These are phyloP conservation scores for Trichomalopsis sarcophagae DNA, from an alignment of 1,140 invertebrate genomes.

Conservation along the genomic window DNA sequence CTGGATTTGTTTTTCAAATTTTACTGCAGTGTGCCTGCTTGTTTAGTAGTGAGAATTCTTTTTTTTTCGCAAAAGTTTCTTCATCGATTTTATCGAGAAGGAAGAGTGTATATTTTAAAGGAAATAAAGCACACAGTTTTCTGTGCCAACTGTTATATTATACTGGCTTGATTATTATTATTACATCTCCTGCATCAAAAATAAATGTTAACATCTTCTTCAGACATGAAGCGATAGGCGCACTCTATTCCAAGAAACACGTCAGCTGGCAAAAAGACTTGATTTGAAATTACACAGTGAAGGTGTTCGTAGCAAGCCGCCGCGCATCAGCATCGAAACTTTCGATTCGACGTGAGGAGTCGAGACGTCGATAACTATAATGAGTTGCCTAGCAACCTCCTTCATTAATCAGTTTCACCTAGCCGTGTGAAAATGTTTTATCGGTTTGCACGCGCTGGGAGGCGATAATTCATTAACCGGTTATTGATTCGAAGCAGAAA, in stretches of 20 bases:
- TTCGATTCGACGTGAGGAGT: background rate
- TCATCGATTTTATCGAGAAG: too few species aligned
- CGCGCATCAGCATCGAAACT: background rate
- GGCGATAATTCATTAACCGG: slow-evolving; percentile 6
- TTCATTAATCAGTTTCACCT: background rate
- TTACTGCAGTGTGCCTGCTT: background rate
- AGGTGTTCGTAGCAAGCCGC: too few species aligned
- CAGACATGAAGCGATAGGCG: too few species aligned
- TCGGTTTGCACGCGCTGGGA: background rate
- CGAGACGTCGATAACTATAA: background rate
- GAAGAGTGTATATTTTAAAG: background rate
- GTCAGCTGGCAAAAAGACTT: background rate
- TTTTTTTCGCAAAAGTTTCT: background rate
- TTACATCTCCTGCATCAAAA: too few species aligned
- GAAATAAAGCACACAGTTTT: background rate
- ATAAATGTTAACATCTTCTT: too few species aligned
- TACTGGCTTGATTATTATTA: too few species aligned
- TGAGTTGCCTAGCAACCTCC: background rate
- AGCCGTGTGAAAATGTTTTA: slow-evolving; percentile 14
- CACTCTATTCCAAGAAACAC: too few species aligned
- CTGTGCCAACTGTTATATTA: background rate
- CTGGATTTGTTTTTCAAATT: background rate
- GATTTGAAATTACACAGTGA: background rate
- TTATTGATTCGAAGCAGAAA: slow-evolving; percentile 5
- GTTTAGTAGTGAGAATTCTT: too few species aligned